These are phyloP conservation scores for Ibidorhyncha struthersii DNA, from an alignment of 2,113 vertebrate species.

Conservation along the genomic window DNA sequence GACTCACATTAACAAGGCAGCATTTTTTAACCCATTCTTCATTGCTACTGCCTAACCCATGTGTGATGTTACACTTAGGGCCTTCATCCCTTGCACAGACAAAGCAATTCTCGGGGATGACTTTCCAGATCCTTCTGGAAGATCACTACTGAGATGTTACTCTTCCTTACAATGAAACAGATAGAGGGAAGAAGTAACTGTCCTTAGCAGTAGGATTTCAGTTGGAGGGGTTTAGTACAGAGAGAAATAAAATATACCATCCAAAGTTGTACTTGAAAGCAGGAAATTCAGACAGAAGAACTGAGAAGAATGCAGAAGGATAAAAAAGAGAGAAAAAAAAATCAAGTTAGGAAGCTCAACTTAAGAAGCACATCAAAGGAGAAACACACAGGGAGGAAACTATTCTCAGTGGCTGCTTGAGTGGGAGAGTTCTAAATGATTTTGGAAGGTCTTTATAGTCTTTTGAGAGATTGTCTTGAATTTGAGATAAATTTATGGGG, in stretches of 20 bases:
- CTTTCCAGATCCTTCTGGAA: not conserved
- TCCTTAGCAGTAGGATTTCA: not conserved
- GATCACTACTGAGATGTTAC: not conserved
- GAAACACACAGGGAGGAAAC: not conserved
- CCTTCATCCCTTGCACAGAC: not conserved
- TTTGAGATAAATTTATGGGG: not conserved
- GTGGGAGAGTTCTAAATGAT: not conserved
- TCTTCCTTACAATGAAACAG: not conserved
- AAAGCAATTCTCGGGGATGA: not conserved
- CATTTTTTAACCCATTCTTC: not conserved
- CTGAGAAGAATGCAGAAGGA: not conserved
- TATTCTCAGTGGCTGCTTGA: not conserved
- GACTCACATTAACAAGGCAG: not conserved
- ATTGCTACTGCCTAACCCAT: not conserved
- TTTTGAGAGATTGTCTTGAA: not conserved
- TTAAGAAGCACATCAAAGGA: not conserved
- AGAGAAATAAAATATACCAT: not conserved
- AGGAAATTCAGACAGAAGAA: not conserved
- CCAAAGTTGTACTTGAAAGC: not conserved
- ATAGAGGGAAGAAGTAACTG: not conserved
- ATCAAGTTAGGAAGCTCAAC: not conserved
- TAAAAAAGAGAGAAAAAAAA: not conserved
- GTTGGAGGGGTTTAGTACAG: not conserved
- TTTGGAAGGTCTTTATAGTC: not conserved
- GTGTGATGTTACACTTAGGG: not conserved